These are phyloP conservation scores for Tetraodon nigroviridis DNA, from an alignment of 2,113 vertebrate genomes.

Conservation along the genomic window DNA sequence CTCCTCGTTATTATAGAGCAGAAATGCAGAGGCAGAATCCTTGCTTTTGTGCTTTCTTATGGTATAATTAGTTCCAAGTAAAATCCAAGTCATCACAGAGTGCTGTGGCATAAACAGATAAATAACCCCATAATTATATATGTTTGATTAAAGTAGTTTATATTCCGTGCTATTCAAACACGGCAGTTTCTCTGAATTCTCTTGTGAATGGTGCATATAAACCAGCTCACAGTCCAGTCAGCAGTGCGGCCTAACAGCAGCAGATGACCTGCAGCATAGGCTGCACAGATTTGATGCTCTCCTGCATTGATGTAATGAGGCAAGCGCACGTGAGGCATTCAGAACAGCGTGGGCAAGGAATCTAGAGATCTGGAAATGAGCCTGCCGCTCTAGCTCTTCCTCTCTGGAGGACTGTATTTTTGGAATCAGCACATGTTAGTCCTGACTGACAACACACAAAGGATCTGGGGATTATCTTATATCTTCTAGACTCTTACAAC, in stretches of 20 bases:
- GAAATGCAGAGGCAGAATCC: constrained; percentile 9
- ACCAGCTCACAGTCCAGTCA: neutral
- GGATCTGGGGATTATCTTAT: constrained; percentile 38
- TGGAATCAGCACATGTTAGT: constrained; percentile 60
- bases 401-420: constrained; percentile 60
- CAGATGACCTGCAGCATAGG: constrained; percentile 17
- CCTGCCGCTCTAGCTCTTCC: constrained; percentile 7
- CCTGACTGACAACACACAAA: constrained; percentile 54
- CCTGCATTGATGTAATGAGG: constrained; percentile 23
- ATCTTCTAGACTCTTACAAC: constrained; percentile 36
- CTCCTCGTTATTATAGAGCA: constrained; percentile 1
- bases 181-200: neutral
- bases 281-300: constrained; percentile 15
- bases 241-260: neutral
- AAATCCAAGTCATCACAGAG: no score
- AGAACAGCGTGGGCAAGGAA: constrained; percentile 41
- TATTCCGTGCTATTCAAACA: neutral
- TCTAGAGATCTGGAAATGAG: constrained; percentile 45
- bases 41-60: no score
- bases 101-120: no score
- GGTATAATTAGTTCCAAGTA: no score
- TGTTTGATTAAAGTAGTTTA: neutral
- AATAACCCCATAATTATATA: no score
- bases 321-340: constrained; percentile 39
- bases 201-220: constrained; percentile 1